Conservation (phyloP, 2,888 invertebrate species). For the Eurytoma californica region DNA sequence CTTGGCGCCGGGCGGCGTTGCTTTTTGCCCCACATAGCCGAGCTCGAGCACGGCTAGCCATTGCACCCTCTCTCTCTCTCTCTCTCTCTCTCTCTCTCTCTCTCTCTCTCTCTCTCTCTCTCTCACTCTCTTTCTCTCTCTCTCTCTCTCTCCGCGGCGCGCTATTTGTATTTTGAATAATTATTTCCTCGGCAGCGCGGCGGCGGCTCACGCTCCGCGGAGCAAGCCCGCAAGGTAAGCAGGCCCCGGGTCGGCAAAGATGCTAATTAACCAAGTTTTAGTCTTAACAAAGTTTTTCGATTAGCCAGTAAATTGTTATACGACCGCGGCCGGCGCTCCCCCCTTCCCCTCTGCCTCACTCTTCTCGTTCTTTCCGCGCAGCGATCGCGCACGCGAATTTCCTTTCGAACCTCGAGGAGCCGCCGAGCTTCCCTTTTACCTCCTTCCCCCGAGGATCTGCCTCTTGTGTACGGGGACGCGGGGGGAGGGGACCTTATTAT, state of each 20-base stretch:
- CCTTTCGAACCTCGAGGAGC: neutral
- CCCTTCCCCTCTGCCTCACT: neutral
- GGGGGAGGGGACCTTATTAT: constrained; percentile 58
- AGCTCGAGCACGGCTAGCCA: neutral
- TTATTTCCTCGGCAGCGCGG: constrained; percentile 60
- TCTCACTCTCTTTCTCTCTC: constrained; percentile 59
- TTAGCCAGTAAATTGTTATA: constrained; percentile 73
- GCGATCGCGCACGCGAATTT: constrained; percentile 5
- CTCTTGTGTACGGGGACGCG: constrained; percentile 28
- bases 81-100: constrained; percentile 59
- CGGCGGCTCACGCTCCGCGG: constrained; percentile 46
- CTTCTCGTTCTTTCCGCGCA: neutral
- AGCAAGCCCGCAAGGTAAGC: constrained; percentile 66
- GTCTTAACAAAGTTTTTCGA: constrained; percentile 74
- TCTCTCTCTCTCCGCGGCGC: constrained; percentile 34
- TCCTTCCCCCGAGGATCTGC: constrained; percentile 26
- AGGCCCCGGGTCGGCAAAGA: constrained; percentile 67
- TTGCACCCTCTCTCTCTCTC: constrained; percentile 60
- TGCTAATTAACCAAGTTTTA: constrained; percentile 75
- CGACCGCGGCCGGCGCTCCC: constrained; percentile 60
- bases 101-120: constrained; percentile 59
- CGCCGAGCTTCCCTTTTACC: neutral
- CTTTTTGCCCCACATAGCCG: constrained; percentile 15
- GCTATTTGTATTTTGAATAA: constrained; percentile 68
- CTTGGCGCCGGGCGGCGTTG: neutral